Conservation (phyloP, 2,113 vertebrate species). For the Melozone crissalis region DNA sequence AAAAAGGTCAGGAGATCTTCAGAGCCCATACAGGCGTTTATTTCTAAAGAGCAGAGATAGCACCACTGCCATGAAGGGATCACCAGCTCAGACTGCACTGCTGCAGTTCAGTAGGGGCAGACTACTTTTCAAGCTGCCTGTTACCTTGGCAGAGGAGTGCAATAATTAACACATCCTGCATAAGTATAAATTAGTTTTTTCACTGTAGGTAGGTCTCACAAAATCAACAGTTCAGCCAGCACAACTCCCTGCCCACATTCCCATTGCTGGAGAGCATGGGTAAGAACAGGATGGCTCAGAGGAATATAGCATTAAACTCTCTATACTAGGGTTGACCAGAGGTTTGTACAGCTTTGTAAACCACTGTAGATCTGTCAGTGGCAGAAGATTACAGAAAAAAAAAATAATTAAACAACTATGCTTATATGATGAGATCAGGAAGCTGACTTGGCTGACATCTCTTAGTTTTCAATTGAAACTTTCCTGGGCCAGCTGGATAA, state of each 20-base stretch:
- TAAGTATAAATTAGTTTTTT: background rate
- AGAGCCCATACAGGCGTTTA: background rate
- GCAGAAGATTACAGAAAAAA: background rate
- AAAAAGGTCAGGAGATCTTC: background rate
- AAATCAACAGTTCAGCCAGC: background rate
- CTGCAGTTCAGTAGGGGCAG: background rate
- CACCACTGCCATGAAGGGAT: background rate
- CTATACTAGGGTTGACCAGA: background rate
- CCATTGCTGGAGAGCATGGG: background rate
- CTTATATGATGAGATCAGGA: conserved; percentile 3
- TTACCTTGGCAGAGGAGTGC: background rate
- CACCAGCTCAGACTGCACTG: background rate
- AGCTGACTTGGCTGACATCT: background rate
- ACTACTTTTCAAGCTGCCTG: background rate
- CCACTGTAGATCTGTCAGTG: background rate
- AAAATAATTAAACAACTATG: background rate
- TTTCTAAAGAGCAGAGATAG: background rate
- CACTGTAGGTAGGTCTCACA: background rate
- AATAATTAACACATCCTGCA: background rate
- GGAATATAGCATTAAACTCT: background rate
- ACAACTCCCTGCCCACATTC: background rate
- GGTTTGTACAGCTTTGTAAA: background rate
- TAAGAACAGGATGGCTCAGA: background rate
- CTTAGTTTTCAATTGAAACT: background rate
- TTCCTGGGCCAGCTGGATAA: conserved; percentile 18